A percentile compares a stretch with the other conserved stretches of the same genome.
Conservation (phyloP, 2,888 invertebrate species). For the Saturnia pavonia region DNA sequence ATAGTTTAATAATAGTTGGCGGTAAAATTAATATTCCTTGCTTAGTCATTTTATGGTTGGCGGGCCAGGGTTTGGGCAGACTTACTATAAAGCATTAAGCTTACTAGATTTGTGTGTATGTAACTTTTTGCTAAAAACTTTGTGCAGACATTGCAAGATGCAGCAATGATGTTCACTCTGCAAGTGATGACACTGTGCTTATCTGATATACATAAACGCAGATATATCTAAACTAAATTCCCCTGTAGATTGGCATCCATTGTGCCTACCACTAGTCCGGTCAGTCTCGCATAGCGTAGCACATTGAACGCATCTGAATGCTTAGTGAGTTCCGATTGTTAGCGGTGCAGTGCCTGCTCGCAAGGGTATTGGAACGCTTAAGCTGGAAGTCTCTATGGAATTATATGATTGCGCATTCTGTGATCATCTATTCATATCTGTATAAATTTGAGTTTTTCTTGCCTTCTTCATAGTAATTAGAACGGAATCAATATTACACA, state of each 20-base stretch:
- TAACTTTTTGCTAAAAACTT: background rate
- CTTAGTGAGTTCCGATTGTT: conserved; percentile 65
- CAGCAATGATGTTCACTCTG: conserved; percentile 7
- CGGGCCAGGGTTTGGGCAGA: too few relatives aligned
- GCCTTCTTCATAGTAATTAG: background rate
- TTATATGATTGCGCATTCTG: conserved; percentile 16
- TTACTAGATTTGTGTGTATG: background rate
- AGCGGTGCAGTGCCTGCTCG: conserved; percentile 16
- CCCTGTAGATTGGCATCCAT: conserved; percentile 71
- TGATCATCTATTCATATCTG: background rate
- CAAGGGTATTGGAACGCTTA: conserved; percentile 19
- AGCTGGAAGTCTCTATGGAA: conserved; percentile 12
- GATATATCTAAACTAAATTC: conserved; percentile 62
- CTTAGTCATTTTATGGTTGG: too few relatives aligned
- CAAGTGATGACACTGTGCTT: background rate
- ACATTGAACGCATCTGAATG: conserved; percentile 71
- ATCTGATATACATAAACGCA: conserved; percentile 23
- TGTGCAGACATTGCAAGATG: background rate
- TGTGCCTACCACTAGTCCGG: conserved; percentile 57
- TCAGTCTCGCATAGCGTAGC: conserved; percentile 52
- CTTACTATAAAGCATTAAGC: too few relatives aligned
- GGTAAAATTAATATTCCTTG: too few relatives aligned
- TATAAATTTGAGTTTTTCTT: background rate
- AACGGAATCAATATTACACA: background rate
- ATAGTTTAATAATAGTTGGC: too few relatives aligned